A percentile compares a stretch with the other conserved stretches of the same genome.
Evolutionary conservation across 2,888 invertebrate genomes (phyloP).

Genomic region (Platycheirus rosarum): DNA sequence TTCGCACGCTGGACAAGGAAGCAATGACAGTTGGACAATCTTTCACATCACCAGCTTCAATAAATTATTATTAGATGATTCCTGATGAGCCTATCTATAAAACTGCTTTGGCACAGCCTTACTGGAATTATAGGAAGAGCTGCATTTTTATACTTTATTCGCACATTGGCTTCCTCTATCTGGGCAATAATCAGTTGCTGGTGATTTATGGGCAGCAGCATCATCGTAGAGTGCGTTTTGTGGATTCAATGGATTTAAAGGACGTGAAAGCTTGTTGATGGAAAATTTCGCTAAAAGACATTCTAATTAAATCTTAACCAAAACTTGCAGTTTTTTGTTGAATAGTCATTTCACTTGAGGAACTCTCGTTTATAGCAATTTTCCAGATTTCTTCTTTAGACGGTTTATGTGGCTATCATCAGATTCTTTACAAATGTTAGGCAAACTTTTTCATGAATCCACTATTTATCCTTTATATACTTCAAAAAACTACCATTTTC

Average conservation of each 20-base stretch:
- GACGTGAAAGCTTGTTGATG: no score
- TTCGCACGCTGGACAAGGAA: constrained; percentile 23
- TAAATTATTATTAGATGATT: constrained; percentile 31
- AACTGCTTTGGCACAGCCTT: background rate
- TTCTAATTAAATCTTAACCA: no score
- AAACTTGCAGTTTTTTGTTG: no score
- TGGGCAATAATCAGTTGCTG: constrained; percentile 50
- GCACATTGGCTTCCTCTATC: constrained; percentile 32
- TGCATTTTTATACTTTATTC: background rate
- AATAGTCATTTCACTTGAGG: no score
- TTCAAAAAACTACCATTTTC: background rate
- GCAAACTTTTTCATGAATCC: background rate
- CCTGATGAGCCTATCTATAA: constrained; percentile 8
- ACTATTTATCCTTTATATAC: background rate
- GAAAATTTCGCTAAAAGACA: no score
- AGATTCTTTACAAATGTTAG: no score
- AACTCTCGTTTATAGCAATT: no score
- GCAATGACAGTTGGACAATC: constrained; percentile 30
- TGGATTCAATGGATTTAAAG: background rate
- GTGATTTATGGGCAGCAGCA: constrained; percentile 60
- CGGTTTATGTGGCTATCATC: no score
- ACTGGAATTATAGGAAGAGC: background rate
- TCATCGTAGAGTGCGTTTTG: constrained; percentile 34
- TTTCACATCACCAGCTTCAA: constrained; percentile 25
- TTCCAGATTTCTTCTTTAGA: no score